Percentiles rank a stretch among this genome's conserved stretches.
Evolutionary conservation across 2,113 vertebrate genomes (phyloP).

Genomic region (Puffinus mauretanicus): DNA sequence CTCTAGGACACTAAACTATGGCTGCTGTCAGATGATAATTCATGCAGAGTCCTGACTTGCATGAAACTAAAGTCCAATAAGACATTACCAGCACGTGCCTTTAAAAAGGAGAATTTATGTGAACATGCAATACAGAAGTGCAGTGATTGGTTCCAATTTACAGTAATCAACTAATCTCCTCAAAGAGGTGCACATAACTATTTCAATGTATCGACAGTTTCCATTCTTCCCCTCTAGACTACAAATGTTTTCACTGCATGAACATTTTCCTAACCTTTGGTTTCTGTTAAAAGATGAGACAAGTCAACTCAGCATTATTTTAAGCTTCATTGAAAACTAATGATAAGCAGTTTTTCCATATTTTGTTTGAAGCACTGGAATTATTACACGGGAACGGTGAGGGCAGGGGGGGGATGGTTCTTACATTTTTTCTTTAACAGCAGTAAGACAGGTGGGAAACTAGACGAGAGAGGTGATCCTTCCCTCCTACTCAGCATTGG

Average conservation of each 20-base stretch:
- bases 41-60: neutral
- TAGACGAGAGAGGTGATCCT: neutral
- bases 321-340: neutral
- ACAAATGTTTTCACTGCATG: neutral
- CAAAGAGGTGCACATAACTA: neutral
- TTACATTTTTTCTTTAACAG: neutral
- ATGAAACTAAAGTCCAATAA: neutral
- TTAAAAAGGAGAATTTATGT: neutral
- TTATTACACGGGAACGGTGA: neutral
- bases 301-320: neutral
- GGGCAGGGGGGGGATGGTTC: neutral
- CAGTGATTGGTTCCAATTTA: neutral
- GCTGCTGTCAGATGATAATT: neutral
- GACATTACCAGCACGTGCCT: neutral
- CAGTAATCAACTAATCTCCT: neutral
- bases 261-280: neutral
- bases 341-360: neutral
- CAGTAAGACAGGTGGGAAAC: neutral
- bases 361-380: neutral
- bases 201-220: neutral
- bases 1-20: neutral
- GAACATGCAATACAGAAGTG: neutral
- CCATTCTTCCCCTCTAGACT: neutral
- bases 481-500: neutral
- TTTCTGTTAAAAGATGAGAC: neutral